Evolutionary conservation across 2,797 vertebrate genomes (phyloP), one percentile per base, ranked within the genome.

Genomic region (Carapus acus): DNA sequence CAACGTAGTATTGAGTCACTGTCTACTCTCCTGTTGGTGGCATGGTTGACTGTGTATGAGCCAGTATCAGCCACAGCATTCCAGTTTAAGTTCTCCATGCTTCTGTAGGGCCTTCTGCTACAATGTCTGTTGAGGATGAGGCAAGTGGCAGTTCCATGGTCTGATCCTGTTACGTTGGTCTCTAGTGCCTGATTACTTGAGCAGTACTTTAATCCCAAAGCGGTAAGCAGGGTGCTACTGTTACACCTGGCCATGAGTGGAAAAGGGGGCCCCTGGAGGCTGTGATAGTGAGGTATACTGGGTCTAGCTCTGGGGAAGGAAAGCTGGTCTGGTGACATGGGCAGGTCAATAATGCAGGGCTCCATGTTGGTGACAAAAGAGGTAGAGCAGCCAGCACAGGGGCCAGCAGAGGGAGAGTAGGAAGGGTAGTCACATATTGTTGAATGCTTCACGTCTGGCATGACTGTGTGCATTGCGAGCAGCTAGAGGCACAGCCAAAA

Each of bases 31-130:
- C 83, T 86, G 76, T 86, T 89, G 24, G 85, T 83, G 24, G 73
- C 57, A 53, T 62, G 59, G 14, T 42, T 59, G 33, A 82, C 76
- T 6, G 82, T 62, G 42, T 77, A 89, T 24, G 88, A 49, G 31
- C 78, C 83, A 6, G 87, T 79, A 54, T 93, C 90, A 2, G 86
- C 64, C 40, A 77, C 18, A 0, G 78, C 16, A 60, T 75, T 83
- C 91, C 90, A 93, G 73, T 87, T 91, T 22, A 96, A 82, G 80
- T 93, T 92, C 81, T 96, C 93, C 87, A 94, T 86, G 40, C 93
- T 96, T 54, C 85, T 87, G 66, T 91, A 93, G 43, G 91, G 87
- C 64, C 92, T 83, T n/a, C n/a, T n/a, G 18, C 83, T 82, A 54
- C 81, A 77, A 19, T 57, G 65, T 17, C 58, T 53, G n/a, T 60